Evolutionary conservation across 2,113 vertebrate species (phyloP), one percentile per base, ranked within the genome.

Genomic region (Syngnathus floridae): DNA sequence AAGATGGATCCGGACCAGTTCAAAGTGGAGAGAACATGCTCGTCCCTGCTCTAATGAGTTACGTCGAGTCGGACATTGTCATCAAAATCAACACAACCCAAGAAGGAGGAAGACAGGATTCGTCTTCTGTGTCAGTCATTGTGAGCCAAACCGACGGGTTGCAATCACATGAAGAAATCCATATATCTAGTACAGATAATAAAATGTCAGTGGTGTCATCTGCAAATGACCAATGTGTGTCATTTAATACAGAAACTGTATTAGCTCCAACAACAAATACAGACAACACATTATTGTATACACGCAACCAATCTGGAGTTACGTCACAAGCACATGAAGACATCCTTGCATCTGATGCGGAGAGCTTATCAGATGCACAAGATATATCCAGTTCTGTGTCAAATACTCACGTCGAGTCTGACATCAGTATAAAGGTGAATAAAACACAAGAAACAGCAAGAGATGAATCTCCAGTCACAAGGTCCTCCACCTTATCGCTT

Each of bases 141-240:
- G 21, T 61, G 21, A 61, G 38, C 40, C 43, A 61, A 61, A 61
- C 59, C 22, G 59, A 43, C 4, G 59, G 59, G 12, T 40, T 43
- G 12, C 38, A 61, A 61, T 61, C 59, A 61, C 37, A 61, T 7
- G 59, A 61, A 26, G 37, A 61, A 40, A 61, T 61, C n/a, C 21
- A 26, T 61, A 43, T 43, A 61, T 61, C 59, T 14, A 12, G 40
- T 41, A 61, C 38, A 26, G 40, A 61, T 12, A 61, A 43, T 26
- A 61, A 26, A 16, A 10, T 22, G 21, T 16, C 38, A 43, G 59
- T 43, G 36, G 58, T 61, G 38, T 41, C 58, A 41, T 41, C 58
- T 13, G 4, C 17, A 41, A 21, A 61, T 22, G 21, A 61, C 6
- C 7, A 45, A 13, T 43, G 21, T 10, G 4, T 41, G 40, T 26